Percentiles rank a stretch among this genome's conserved stretches.
Conservation (phyloP, 1,140 invertebrate genomes). For the Drosophila subobscura region DNA sequence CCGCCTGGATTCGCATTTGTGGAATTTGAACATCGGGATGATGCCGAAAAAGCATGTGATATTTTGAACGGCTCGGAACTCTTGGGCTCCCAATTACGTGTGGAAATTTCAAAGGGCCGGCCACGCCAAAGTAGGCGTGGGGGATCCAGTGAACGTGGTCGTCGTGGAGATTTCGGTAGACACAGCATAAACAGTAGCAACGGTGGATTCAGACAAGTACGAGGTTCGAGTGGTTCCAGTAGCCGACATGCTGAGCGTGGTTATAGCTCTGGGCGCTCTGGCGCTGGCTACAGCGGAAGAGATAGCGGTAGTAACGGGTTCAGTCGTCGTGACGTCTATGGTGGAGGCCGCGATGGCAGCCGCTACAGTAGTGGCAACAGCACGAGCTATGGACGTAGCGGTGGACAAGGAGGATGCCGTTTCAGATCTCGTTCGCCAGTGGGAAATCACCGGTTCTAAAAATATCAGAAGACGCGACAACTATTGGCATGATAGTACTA, state of each 20-base stretch:
- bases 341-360: constrained; percentile 75
- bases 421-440: constrained; percentile 77
- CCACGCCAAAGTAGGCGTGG: constrained; percentile 85
- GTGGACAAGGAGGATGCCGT: constrained; percentile 78
- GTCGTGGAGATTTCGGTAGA: constrained; percentile 84
- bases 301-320: constrained; percentile 78
- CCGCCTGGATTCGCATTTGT: constrained; percentile 99
- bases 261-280: constrained; percentile 84
- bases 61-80: constrained; percentile 94
- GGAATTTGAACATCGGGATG: constrained; percentile 97
- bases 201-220: constrained; percentile 77
- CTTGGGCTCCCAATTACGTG: constrained; percentile 91
- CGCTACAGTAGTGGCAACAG: constrained; percentile 84
- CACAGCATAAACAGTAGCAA: constrained; percentile 83
- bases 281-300: constrained; percentile 77
- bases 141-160: constrained; percentile 85
- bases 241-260: constrained; percentile 82
- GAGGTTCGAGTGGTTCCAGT: constrained; percentile 76
- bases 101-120: constrained; percentile 92
- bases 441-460: constrained; percentile 75
- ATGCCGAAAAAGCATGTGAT: constrained; percentile 96
- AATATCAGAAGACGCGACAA: constrained; percentile 12
- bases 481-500: constrained; percentile 43
- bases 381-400: constrained; percentile 79
- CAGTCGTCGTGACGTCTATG: constrained; percentile 79